Conservation (phyloP, 1,140 invertebrate species). For the Maconellicoccus hirsutus region DNA sequence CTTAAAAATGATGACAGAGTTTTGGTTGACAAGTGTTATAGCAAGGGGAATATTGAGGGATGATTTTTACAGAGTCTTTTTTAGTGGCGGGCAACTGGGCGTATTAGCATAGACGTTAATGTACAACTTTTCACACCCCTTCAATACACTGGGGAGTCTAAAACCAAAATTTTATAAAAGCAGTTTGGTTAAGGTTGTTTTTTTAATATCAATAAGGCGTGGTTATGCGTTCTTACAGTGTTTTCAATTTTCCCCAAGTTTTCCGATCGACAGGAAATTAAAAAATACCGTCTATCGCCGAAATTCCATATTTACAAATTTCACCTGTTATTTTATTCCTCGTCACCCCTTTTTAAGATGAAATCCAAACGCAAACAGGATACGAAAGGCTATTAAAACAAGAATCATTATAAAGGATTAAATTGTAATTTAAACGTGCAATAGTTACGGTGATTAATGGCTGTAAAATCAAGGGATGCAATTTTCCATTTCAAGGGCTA, state of each 20-base stretch:
- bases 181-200: background rate
- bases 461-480: slow-evolving; percentile 11
- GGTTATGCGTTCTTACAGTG: background rate
- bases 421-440: slow-evolving; percentile 12
- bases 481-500: slow-evolving; percentile 17
- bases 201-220: background rate
- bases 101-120: slow-evolving; percentile 9
- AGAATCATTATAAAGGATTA: slow-evolving; percentile 20
- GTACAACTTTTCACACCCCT: slow-evolving; percentile 7
- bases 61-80: background rate
- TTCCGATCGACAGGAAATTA: background rate
- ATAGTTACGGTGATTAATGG: slow-evolving; percentile 19
- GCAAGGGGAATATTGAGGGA: background rate
- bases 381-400: background rate
- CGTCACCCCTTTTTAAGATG: background rate
- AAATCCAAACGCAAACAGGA: background rate
- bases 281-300: background rate
- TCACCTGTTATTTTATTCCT: no score
- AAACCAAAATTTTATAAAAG: slow-evolving; percentile 4
- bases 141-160: background rate
- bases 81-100: background rate
- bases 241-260: background rate
- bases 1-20: slow-evolving; percentile 8
- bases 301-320: background rate
- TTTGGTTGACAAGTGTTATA: background rate